A percentile compares a stretch with the other conserved stretches of the same genome.
These are phyloP conservation scores for Parthenolecanium corni DNA, from an alignment of 2,888 invertebrate genomes.

Conservation along the genomic window DNA sequence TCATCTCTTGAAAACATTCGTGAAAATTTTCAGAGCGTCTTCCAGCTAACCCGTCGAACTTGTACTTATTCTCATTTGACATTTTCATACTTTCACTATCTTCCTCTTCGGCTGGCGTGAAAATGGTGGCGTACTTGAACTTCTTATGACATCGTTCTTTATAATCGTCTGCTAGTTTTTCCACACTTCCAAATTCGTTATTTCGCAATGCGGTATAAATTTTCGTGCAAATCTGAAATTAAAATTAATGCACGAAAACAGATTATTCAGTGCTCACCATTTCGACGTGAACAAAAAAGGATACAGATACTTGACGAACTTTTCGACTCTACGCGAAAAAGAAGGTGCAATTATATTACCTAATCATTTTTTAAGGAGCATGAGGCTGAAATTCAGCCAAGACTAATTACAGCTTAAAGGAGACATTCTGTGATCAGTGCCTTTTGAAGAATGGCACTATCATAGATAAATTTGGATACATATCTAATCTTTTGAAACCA, in stretches of 20 bases:
- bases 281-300: too few relatives aligned
- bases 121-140: conserved; percentile 70
- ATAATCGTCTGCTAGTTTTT: conserved; percentile 54
- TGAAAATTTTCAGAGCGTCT: conserved; percentile 21
- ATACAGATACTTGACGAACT: too few relatives aligned
- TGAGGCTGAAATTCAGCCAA: too few relatives aligned
- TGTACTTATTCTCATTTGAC: conserved; percentile 4
- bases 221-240: conserved; percentile 61
- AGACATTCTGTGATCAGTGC: too few relatives aligned
- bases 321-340: too few relatives aligned
- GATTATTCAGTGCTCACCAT: too few relatives aligned
- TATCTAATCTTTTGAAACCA: too few relatives aligned
- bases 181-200: conserved; percentile 69
- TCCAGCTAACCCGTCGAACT: conserved; percentile 1
- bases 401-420: too few relatives aligned
- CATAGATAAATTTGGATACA: too few relatives aligned
- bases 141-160: conserved; percentile 56
- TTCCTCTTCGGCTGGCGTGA: conserved; percentile 42
- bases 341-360: too few relatives aligned
- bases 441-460: too few relatives aligned
- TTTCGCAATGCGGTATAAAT: conserved; percentile 63
- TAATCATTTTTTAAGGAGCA: too few relatives aligned
- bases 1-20: conserved; percentile 17
- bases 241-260: background rate
- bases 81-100: conserved; percentile 2